These are phyloP conservation scores for Ceyx margarethae DNA, from an alignment of 2,113 vertebrate genomes.

Conservation along the genomic window DNA sequence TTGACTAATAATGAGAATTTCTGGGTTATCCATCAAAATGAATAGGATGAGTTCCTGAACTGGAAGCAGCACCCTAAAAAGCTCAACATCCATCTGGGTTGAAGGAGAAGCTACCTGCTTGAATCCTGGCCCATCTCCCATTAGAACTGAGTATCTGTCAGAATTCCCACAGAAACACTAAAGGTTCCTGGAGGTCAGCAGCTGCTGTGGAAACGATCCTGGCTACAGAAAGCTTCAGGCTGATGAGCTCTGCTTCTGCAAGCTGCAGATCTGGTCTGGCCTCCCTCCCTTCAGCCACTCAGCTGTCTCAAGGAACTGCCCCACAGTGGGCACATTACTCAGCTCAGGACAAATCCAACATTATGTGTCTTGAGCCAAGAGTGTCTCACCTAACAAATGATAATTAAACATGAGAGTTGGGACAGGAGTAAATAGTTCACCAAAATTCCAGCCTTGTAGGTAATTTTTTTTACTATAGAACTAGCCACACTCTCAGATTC, in stretches of 20 bases:
- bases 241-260: background rate
- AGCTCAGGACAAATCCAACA: background rate
- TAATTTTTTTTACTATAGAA: background rate
- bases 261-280: background rate
- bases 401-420: background rate
- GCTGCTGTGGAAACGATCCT: background rate
- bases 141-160: background rate
- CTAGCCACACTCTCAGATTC: background rate
- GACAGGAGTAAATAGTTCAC: background rate
- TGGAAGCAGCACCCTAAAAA: background rate
- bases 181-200: background rate
- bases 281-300: background rate
- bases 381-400: background rate
- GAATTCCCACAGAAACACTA: background rate
- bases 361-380: background rate
- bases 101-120: background rate
- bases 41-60: background rate
- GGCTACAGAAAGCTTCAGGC: background rate
- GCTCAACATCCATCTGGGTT: background rate
- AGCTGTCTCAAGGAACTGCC: background rate
- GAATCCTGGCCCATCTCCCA: background rate
- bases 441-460: background rate
- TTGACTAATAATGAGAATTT: background rate
- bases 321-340: background rate
- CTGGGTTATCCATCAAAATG: background rate